Percentiles rank a stretch among this genome's conserved stretches.
phyloP scores from a whole-genome alignment of 2,888 invertebrate species.

The Eupeodes latifasciatus region DNA sequence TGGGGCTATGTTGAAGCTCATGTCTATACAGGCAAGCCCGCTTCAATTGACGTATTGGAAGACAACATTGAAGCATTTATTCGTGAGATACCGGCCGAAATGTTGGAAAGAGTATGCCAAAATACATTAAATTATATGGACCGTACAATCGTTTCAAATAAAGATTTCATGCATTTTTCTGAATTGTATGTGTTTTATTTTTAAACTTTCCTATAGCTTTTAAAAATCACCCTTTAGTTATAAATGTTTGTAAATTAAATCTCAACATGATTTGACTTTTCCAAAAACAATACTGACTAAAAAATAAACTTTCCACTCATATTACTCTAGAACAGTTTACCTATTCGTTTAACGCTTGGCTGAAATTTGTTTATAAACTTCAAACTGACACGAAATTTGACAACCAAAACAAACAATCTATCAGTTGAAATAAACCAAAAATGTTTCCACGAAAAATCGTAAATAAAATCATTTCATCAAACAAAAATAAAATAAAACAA shows the following conservation, averaged over 20 bases:
- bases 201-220: too few species aligned
- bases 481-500: background rate
- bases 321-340: slow-evolving; percentile 17
- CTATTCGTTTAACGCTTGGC: slow-evolving; percentile 56
- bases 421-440: slow-evolving; percentile 9
- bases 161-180: too few species aligned
- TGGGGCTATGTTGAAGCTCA: too few species aligned
- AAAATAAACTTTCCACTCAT: slow-evolving; percentile 42
- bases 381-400: slow-evolving; percentile 60
- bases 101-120: too few species aligned
- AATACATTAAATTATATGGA: too few species aligned
- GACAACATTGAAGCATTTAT: too few species aligned
- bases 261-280: background rate
- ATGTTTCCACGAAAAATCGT: background rate
- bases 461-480: background rate
- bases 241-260: slow-evolving; percentile 3
- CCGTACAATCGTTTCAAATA: too few species aligned
- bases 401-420: slow-evolving; percentile 57
- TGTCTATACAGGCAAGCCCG: too few species aligned
- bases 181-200: too few species aligned
- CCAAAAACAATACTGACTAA: slow-evolving; percentile 32
- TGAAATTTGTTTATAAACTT: slow-evolving; percentile 37
- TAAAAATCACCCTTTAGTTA: too few species aligned
- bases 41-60: too few species aligned
- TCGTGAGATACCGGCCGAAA: too few species aligned